Base-by-base conservation (phyloP, 1,140 invertebrate species). In the Orchesella cincta region DNA sequence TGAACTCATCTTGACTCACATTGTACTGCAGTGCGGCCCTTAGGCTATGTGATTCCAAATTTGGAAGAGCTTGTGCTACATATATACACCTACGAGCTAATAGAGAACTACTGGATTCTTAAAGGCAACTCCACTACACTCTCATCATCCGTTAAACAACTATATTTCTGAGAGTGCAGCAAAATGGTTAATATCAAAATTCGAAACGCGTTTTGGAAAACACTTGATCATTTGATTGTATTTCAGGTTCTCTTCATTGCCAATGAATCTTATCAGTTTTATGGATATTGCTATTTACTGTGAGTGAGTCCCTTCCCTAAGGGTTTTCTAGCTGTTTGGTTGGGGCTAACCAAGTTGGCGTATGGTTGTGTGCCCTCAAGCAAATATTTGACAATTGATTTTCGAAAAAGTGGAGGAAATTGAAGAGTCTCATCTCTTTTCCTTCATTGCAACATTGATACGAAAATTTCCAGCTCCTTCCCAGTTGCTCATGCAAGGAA, bases 241-340 rank as follows among this genome's bases (percentile, higher is more conserved):
- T 67, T 67, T 33, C 31, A 67, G 62, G 62, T 67, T 67, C 62
- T 33, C 12, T 67, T 67, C 26, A 57, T n/a, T 67, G 29, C 12
- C 26, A 33, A 67, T 67, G 31, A 67, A 67, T 67, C 62, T 67
- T 29, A 67, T 67, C 62, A 67, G 12, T 67, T 67, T 67, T 67
- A 67, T 67, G 31, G 62, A 67, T 67, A 31, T 33, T 67, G 12
- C 62, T 3, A 12, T 67, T 67, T 8, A 31, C 62, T n/a, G 62
- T 33, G 26, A 8, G 31, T 23, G 12, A 67, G 26, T 67, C 62
- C 26, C 28, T 33, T 46, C 39, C 8, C 39, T 46, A 20, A 46
- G 8, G 8, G 39, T 8, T 46, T 46, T 46, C 39, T 46, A 46
- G 39, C 39, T 12, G n/a, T n/a, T n/a, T n/a, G n/a, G n/a, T n/a